Base-by-base conservation (phyloP, 2,113 vertebrate genomes). In the Oreochromis niloticus region DNA sequence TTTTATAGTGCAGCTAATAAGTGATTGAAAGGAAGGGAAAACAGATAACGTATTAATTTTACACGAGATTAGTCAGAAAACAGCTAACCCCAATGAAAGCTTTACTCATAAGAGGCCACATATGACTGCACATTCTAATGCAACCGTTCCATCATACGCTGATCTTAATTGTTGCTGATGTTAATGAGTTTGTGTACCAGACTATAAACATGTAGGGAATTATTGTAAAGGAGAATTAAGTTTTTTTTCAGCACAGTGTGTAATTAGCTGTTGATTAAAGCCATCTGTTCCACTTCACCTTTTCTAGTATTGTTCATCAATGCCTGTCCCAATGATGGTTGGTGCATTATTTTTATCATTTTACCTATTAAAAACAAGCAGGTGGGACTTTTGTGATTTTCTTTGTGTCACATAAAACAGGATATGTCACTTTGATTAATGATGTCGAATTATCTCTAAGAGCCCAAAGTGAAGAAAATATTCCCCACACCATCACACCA, bases 381-480 rank as follows among this genome's bases (percentile, higher is more conserved):
- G 59, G 59, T 12, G 16, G 0, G 56, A 30, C 4, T 63, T 63
- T n/a, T 36, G 59, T 36, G 9, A 36, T 0, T 36, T 7, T 36
- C 59, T 36, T 1, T 63, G 59, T 63, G 59, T 36, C 59, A 63
- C 32, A 63, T 36, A 12, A 63, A 36, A 1, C 59, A n/a, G 59
- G 34, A 63, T 36, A 36, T 63, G 59, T n/a, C 32, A 63, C 59
- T 63, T 63, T 1, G 59, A 36, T 63, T 63, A 63, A 36, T 36
- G 19, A 63, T 36, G 59, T 36, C 0, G 0, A 36, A 63, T n/a
- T n/a, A n/a, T 11, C 32, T 63, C 59, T 36, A 4, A 66, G 17
- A 66, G 10, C 34, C 61, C 17, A 39, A 66, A 66, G 61, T 66
- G 61, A 66, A n/a, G 19, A 36, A 66, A 66, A 66, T 36, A 66